Evolutionary conservation across 2,113 vertebrate genomes (phyloP).

Genomic region (Monarcha castaneiventris): DNA sequence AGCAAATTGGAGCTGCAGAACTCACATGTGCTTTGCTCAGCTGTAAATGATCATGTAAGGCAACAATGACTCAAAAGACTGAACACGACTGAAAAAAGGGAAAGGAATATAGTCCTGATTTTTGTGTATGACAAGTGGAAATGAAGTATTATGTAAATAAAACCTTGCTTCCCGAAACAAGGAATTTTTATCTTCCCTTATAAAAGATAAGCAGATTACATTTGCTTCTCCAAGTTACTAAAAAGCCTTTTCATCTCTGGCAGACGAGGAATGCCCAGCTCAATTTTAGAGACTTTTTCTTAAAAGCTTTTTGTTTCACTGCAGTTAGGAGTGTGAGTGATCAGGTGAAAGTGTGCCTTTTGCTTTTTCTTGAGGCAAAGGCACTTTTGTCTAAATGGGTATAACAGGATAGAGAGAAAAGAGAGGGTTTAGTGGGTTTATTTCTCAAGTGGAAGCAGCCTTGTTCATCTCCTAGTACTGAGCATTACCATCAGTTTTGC

Average conservation of each 20-base stretch:
- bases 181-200: neutral
- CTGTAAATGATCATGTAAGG: neutral
- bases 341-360: neutral
- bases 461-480: neutral
- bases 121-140: neutral
- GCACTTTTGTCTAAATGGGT: neutral
- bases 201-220: neutral
- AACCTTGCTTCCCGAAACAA: neutral
- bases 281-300: neutral
- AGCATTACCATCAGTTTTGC: neutral
- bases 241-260: neutral
- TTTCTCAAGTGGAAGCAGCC: neutral
- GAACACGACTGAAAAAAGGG: neutral
- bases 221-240: neutral
- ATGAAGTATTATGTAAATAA: conserved; percentile 11
- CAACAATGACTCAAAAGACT: neutral
- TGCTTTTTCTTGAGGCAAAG: neutral
- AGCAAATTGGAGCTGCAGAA: neutral
- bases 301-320: neutral
- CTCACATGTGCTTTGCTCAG: neutral
- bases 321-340: neutral
- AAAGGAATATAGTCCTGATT: neutral
- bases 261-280: neutral
- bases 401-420: neutral
- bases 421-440: neutral